A percentile compares a stretch with the other conserved stretches of the same genome.
Evolutionary conservation across 1,140 invertebrate genomes (phyloP).

Genomic region (Parasteatoda tepidariorum): DNA sequence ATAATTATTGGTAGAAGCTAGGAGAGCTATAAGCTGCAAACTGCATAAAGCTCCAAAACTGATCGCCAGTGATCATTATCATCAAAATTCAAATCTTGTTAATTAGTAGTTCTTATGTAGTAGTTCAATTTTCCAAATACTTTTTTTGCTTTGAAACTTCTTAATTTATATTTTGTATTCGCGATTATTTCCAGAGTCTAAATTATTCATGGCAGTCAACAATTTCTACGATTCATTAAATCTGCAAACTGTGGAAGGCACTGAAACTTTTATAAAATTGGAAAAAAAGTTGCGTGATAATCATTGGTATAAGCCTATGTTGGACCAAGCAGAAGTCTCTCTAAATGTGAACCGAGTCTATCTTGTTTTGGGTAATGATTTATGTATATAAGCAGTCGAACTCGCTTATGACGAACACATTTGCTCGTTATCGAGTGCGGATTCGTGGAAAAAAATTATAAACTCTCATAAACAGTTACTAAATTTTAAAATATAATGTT

Average conservation of each 20-base stretch:
- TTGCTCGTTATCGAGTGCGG: neutral
- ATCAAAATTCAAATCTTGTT: too few relatives aligned
- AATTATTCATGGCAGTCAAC: neutral
- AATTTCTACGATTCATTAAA: neutral
- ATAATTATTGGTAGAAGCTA: too few relatives aligned
- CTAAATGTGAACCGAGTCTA: constrained; percentile 41
- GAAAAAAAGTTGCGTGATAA: constrained; percentile 9
- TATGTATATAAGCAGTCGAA: neutral
- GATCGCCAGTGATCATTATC: too few relatives aligned
- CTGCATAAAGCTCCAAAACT: too few relatives aligned
- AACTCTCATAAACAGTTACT: too few relatives aligned
- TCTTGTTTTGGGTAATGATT: neutral
- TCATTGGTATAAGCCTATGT: constrained; percentile 7
- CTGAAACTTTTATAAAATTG: neutral
- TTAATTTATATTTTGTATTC: too few relatives aligned
- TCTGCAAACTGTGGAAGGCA: constrained; percentile 15
- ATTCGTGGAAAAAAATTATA: neutral
- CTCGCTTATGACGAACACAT: neutral
- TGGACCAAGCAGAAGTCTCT: constrained; percentile 18
- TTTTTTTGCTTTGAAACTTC: too few relatives aligned
- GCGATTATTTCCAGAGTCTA: too few relatives aligned
- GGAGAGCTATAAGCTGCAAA: too few relatives aligned
- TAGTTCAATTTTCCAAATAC: too few relatives aligned
- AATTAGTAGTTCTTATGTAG: too few relatives aligned
- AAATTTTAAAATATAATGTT: too few relatives aligned